phyloP scores from a whole-genome alignment of 2,113 vertebrate species.

The Blennius ocellaris region DNA sequence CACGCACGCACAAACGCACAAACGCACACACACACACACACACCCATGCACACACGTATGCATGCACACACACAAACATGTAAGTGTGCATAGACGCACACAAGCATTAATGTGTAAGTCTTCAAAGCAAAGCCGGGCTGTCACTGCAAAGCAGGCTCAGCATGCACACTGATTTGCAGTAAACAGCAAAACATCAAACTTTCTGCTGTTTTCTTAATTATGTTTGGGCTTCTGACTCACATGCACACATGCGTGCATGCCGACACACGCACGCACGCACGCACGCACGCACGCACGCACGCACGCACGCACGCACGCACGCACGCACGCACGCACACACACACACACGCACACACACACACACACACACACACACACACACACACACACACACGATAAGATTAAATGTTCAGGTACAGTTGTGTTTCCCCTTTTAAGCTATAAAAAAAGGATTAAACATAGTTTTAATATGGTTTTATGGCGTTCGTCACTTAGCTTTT shows the following conservation, averaged over 20 bases:
- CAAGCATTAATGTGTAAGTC: constrained; percentile 31
- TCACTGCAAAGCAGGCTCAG: constrained; percentile 5
- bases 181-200: constrained; percentile 26
- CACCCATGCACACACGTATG: constrained; percentile 1
- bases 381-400: background rate
- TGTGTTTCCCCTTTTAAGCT: constrained; percentile 8
- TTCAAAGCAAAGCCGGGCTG: constrained; percentile 44
- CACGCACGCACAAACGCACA: constrained; percentile 10
- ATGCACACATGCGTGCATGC: too few relatives aligned
- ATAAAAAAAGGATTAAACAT: constrained; percentile 17
- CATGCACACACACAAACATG: constrained; percentile 7
- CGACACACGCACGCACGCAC: background rate
- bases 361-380: background rate
- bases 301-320: constrained; percentile 2
- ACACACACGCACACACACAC: constrained; percentile 7
- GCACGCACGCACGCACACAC: background rate
- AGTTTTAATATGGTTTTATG: too few relatives aligned
- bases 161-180: constrained; percentile 1
- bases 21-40: constrained; percentile 11
- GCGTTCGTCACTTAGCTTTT: background rate
- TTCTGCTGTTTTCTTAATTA: constrained; percentile 17
- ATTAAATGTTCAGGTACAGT: background rate
- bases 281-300: background rate
- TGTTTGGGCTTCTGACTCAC: background rate
- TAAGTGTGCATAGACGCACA: constrained; percentile 17